phyloP scores from a whole-genome alignment of 2,797 vertebrate genomes.

The Petrocephalus sullivani region DNA sequence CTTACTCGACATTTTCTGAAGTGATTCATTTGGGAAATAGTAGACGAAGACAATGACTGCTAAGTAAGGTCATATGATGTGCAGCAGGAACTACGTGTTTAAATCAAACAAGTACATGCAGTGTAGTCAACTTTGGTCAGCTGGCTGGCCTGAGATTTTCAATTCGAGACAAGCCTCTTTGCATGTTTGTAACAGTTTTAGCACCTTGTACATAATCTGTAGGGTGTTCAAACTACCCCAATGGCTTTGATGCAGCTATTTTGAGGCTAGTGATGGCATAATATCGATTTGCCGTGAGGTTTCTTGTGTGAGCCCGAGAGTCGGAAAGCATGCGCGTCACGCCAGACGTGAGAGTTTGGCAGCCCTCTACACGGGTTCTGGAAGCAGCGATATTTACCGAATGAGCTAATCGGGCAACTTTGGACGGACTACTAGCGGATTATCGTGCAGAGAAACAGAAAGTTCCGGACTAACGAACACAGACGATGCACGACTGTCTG shows the following conservation, averaged over 20 bases:
- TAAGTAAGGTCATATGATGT: slow-evolving; percentile 58
- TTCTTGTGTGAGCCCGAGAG: too few species aligned
- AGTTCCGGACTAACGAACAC: not conserved
- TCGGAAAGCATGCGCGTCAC: too few species aligned
- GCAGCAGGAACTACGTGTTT: slow-evolving; percentile 63
- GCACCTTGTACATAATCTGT: too few species aligned
- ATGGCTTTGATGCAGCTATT: too few species aligned
- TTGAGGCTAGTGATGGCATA: too few species aligned
- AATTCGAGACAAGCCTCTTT: too few species aligned
- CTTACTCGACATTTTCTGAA: slow-evolving; percentile 55
- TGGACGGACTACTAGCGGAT: slow-evolving; percentile 41
- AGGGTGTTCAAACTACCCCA: too few species aligned
- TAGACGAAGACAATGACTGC: slow-evolving; percentile 60
- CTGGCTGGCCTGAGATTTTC: too few species aligned
- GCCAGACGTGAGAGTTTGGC: too few species aligned
- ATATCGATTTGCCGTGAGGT: too few species aligned
- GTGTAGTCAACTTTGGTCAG: not conserved
- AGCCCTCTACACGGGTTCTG: too few species aligned
- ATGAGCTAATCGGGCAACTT: slow-evolving; percentile 48
- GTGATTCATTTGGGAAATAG: slow-evolving; percentile 67
- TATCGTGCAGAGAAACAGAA: not conserved
- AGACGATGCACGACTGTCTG: not conserved
- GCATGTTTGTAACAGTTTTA: too few species aligned
- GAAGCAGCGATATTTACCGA: slow-evolving; percentile 43
- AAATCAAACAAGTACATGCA: slow-evolving; percentile 57